phyloP scores from a whole-genome alignment of 2,113 vertebrate genomes.

The Trematomus loennbergii region DNA sequence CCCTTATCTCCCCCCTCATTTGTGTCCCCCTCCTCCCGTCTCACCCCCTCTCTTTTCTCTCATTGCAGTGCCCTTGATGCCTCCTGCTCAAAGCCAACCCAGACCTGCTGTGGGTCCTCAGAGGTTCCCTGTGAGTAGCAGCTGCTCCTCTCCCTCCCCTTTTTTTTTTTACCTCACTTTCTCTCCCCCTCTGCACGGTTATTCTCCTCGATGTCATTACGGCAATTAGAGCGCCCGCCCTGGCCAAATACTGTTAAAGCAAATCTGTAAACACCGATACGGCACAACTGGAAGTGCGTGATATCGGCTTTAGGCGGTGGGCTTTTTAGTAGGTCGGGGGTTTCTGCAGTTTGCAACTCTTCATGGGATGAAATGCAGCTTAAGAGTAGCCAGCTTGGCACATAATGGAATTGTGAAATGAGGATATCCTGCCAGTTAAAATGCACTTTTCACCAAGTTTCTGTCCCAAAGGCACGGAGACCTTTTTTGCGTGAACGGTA shows the following conservation, averaged over 20 bases:
- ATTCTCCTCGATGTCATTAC: slow-evolving; percentile 80
- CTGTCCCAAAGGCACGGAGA: slow-evolving; percentile 66
- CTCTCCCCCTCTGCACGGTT: slow-evolving; percentile 33
- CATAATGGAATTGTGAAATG: slow-evolving; percentile 78
- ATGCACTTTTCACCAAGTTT: slow-evolving; percentile 72
- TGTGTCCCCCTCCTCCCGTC: slow-evolving; percentile 30
- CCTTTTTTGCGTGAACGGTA: slow-evolving; percentile 54
- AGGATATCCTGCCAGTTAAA: slow-evolving; percentile 70
- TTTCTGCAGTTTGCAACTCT: too few relatives aligned
- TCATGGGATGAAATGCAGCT: too few relatives aligned
- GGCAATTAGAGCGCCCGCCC: slow-evolving; percentile 83
- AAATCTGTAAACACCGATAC: slow-evolving; percentile 89
- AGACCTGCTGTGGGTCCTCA: slow-evolving; percentile 95
- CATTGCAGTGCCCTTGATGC: slow-evolving; percentile 96
- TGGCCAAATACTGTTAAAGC: slow-evolving; percentile 84
- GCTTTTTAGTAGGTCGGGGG: slow-evolving; percentile 59
- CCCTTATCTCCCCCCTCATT: slow-evolving; percentile 62
- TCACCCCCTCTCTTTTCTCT: slow-evolving; percentile 46
- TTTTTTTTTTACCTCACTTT: slow-evolving; percentile 62
- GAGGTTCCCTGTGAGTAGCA: slow-evolving; percentile 98
- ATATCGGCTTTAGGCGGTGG: slow-evolving; percentile 88
- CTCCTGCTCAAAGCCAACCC: slow-evolving; percentile 94
- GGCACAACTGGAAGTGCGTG: slow-evolving; percentile 88
- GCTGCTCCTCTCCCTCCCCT: slow-evolving; percentile 81
- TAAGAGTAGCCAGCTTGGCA: slow-evolving; percentile 52